Conservation (phyloP, 2,888 invertebrate genomes). For the Drosophila mimetica region DNA sequence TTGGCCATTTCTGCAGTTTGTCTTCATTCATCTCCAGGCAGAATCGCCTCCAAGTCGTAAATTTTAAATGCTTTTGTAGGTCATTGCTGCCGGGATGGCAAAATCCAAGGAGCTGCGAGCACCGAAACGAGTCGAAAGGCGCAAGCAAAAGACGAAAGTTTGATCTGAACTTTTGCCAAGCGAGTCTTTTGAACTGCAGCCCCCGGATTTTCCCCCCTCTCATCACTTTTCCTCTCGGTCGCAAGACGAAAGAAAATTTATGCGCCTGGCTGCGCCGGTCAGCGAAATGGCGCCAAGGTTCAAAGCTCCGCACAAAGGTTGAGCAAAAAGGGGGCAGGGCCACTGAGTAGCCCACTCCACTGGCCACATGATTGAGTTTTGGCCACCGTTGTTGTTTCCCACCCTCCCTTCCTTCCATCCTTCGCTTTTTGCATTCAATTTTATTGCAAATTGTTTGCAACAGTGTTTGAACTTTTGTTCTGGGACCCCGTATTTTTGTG, state of each 20-base stretch:
- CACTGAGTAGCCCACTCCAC: slow-evolving; percentile 56
- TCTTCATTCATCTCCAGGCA: slow-evolving; percentile 68
- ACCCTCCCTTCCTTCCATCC: slow-evolving; percentile 9
- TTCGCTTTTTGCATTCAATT: slow-evolving; percentile 42
- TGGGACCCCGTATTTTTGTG: slow-evolving; percentile 6
- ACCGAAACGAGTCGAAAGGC: slow-evolving; percentile 23
- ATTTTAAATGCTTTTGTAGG: slow-evolving; percentile 78
- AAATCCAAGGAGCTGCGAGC: slow-evolving; percentile 1
- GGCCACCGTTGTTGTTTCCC: slow-evolving; percentile 26
- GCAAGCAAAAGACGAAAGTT: slow-evolving; percentile 50
- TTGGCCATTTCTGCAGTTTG: slow-evolving; percentile 61
- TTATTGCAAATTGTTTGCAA: slow-evolving; percentile 77
- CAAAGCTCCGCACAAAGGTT: slow-evolving; percentile 63
- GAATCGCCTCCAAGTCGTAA: slow-evolving; percentile 62
- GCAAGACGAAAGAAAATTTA: slow-evolving; percentile 67
- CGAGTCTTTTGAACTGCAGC: slow-evolving; percentile 46
- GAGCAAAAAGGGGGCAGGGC: slow-evolving; percentile 36
- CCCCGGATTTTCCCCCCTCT: background rate
- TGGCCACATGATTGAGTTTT: slow-evolving; percentile 59
- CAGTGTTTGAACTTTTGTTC: slow-evolving; percentile 43
- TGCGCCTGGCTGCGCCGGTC: slow-evolving; percentile 67
- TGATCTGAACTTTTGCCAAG: slow-evolving; percentile 53
- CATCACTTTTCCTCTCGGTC: slow-evolving; percentile 9
- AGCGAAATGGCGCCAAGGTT: slow-evolving; percentile 80
- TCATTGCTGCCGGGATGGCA: slow-evolving; percentile 62